phyloP scores from a whole-genome alignment of 2,888 invertebrate species.

The Thereva nobilitata region DNA sequence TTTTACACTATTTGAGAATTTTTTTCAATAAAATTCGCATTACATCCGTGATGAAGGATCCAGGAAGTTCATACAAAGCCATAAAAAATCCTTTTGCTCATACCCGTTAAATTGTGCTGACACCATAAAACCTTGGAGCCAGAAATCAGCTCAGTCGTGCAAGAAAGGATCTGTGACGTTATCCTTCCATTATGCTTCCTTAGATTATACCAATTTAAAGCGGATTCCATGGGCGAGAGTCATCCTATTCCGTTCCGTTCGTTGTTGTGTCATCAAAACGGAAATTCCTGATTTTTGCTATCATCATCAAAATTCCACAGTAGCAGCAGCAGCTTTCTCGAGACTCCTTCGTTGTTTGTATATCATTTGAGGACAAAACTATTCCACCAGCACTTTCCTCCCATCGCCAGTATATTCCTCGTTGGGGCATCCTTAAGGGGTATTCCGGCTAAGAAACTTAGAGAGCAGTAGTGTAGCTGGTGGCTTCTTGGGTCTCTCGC shows the following conservation, averaged over 20 bases:
- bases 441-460: no score
- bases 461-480: no score
- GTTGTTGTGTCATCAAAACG: slow-evolving; percentile 11
- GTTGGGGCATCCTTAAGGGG: no score
- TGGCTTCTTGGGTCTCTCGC: neutral
- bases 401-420: no score
- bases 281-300: slow-evolving; percentile 11
- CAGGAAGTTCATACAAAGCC: neutral
- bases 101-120: slow-evolving; percentile 3
- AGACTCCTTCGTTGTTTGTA: neutral
- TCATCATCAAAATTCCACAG: slow-evolving; percentile 3
- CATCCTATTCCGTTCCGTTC: neutral
- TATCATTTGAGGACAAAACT: neutral
- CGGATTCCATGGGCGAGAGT: neutral
- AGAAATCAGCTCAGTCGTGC: slow-evolving; percentile 5
- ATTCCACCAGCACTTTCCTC: neutral
- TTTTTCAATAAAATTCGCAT: no score
- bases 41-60: neutral
- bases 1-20: no score
- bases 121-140: slow-evolving; percentile 11
- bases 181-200: slow-evolving; percentile 12
- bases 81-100: neutral
- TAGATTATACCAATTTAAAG: slow-evolving; percentile 13
- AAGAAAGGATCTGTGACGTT: neutral
- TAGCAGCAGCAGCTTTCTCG: neutral